Conservation (phyloP, 2,888 invertebrate genomes). For the Ectropis crepuscularia region DNA sequence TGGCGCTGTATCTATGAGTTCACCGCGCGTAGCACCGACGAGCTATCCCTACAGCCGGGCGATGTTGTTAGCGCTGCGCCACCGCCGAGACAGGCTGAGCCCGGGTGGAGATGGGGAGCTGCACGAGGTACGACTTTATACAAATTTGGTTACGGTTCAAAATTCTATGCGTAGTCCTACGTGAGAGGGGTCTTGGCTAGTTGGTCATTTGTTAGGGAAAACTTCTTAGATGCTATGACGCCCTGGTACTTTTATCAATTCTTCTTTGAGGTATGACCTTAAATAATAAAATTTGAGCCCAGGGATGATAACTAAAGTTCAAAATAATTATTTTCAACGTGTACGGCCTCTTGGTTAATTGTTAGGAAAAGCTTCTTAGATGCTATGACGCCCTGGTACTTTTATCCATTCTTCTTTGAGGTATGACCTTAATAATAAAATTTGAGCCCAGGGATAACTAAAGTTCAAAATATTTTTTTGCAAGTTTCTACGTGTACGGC, state of each 20-base stretch:
- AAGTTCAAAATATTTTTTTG: too few species aligned
- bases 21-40: conserved; percentile 95
- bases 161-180: background rate
- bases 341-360: too few species aligned
- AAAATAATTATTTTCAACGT: too few species aligned
- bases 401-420: background rate
- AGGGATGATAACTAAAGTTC: too few species aligned
- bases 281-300: too few species aligned
- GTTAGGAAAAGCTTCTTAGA: background rate
- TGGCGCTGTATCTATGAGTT: conserved; percentile 98
- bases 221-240: conserved; percentile 3
- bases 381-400: conserved; percentile 17
- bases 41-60: conserved; percentile 96
- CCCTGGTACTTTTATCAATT: conserved; percentile 17
- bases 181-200: background rate
- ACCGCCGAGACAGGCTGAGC: conserved; percentile 93
- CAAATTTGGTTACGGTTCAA: background rate
- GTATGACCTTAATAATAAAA: too few species aligned
- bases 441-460: too few species aligned
- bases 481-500: too few species aligned
- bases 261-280: too few species aligned
- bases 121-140: conserved; percentile 85
- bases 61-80: conserved; percentile 93
- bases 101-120: conserved; percentile 98
- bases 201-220: background rate